A percentile compares a stretch with the other conserved stretches of the same genome.
phyloP scores from a whole-genome alignment of 2,113 vertebrate genomes.

The Apeltes quadracus region DNA sequence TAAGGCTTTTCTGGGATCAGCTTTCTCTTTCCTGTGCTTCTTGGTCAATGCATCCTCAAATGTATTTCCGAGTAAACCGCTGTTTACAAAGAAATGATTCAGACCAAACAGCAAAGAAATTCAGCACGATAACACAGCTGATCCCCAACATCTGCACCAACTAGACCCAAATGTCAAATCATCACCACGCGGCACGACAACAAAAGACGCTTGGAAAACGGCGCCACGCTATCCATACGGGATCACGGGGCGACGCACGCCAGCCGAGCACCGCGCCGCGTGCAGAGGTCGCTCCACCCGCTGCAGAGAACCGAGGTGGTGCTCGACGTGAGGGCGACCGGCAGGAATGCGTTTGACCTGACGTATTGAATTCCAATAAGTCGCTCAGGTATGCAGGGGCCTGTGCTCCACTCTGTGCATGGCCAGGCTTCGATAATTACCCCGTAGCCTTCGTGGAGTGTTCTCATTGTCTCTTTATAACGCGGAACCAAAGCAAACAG shows the following conservation, averaged over 20 bases:
- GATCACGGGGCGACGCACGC: constrained; percentile 21
- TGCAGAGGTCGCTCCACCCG: constrained; percentile 4
- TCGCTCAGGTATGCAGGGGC: constrained; percentile 42
- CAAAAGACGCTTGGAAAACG: constrained; percentile 28
- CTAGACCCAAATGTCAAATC: constrained; percentile 23
- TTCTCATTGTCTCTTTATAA: constrained; percentile 56
- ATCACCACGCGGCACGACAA: constrained; percentile 28
- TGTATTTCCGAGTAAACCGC: not conserved
- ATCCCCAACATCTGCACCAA: not conserved
- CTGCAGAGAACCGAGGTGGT: constrained; percentile 33
- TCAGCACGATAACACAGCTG: not conserved
- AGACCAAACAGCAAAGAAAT: constrained; percentile 10
- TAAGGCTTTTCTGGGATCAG: not conserved
- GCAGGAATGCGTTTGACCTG: constrained; percentile 45
- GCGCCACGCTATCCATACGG: not conserved
- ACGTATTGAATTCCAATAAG: constrained; percentile 57
- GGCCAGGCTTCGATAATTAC: constrained; percentile 67
- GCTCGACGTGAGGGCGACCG: constrained; percentile 10
- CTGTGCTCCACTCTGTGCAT: constrained; percentile 39
- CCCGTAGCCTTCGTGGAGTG: constrained; percentile 42
- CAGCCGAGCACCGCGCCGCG: constrained; percentile 15
- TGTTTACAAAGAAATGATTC: not conserved
- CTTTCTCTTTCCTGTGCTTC: not conserved
- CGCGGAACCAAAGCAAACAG: constrained; percentile 56
- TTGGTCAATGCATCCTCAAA: not conserved